These are phyloP conservation scores for Drosophila prolongata DNA, from an alignment of 2,888 invertebrate species.

Conservation along the genomic window DNA sequence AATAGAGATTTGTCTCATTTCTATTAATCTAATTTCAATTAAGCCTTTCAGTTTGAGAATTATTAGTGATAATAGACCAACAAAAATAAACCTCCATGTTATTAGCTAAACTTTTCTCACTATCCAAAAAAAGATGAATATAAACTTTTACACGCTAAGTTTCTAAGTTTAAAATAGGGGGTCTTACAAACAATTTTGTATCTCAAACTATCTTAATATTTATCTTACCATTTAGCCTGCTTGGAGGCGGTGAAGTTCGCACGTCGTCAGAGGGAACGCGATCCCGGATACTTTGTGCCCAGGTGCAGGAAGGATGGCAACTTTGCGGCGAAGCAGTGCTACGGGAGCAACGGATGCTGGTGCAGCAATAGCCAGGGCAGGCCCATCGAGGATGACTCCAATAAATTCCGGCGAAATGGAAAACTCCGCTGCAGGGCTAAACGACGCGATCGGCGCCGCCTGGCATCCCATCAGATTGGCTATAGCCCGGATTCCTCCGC, in stretches of 20 bases:
- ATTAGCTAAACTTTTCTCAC: too few relatives aligned
- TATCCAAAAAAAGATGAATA: too few relatives aligned
- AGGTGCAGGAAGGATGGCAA: slow-evolving; percentile 93
- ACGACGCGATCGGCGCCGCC: slow-evolving; percentile 87
- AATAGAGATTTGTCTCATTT: too few relatives aligned
- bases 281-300: slow-evolving; percentile 88
- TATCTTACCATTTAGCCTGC: slow-evolving; percentile 82
- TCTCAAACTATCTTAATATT: too few relatives aligned
- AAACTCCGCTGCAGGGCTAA: slow-evolving; percentile 88
- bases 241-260: slow-evolving; percentile 85
- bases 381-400: slow-evolving; percentile 92
- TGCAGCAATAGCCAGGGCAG: slow-evolving; percentile 94
- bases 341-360: slow-evolving; percentile 93
- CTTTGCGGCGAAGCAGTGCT: slow-evolving; percentile 94
- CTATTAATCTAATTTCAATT: too few relatives aligned
- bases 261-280: slow-evolving; percentile 84
- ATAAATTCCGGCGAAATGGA: slow-evolving; percentile 88
- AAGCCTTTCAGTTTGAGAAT: too few relatives aligned
- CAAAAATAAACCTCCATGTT: too few relatives aligned
- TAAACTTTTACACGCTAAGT: too few relatives aligned
- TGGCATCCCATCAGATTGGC: slow-evolving; percentile 86
- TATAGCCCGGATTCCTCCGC: slow-evolving; percentile 33
- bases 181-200: too few relatives aligned
- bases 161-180: too few relatives aligned
- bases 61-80: too few relatives aligned